Percentiles rank a stretch among this genome's conserved stretches.
Evolutionary conservation across 2,113 vertebrate species (phyloP).

Genomic region (Aythya baeri): DNA sequence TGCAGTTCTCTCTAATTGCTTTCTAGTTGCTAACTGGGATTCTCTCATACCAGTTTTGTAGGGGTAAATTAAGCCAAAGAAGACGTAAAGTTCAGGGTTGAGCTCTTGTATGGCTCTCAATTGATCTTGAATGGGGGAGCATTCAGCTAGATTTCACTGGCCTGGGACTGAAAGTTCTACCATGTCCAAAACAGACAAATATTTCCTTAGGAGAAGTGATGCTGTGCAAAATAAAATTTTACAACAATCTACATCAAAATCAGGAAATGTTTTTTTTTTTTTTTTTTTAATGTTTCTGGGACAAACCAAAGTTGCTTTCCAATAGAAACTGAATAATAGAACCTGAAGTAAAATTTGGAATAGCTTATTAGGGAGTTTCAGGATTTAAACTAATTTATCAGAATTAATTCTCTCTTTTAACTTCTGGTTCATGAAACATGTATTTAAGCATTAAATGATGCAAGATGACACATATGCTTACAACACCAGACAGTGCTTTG

Average conservation of each 20-base stretch:
- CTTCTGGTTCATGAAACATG: background rate
- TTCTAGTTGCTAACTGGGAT: background rate
- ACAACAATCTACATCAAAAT: background rate
- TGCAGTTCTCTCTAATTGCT: slow-evolving; percentile 23
- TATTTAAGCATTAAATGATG: background rate
- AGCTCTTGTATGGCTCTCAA: background rate
- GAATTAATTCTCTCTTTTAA: background rate
- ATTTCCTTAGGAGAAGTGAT: background rate
- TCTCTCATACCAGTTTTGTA: background rate
- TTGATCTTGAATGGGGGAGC: background rate
- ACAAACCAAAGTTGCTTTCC: background rate
- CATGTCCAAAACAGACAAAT: background rate
- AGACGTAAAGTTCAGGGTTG: background rate
- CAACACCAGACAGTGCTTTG: background rate
- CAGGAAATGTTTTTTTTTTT: background rate
- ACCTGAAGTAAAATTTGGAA: background rate
- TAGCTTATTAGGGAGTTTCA: background rate
- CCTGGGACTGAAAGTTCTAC: slow-evolving; percentile 22
- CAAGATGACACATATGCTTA: background rate
- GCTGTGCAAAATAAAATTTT: slow-evolving; percentile 7
- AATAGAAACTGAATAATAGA: background rate
- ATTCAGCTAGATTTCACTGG: slow-evolving; percentile 19
- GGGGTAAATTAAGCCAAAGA: background rate
- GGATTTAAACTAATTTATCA: background rate
- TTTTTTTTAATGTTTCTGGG: background rate